phyloP scores from a whole-genome alignment of 1,140 invertebrate genomes.

The Callitettix versicolor region DNA sequence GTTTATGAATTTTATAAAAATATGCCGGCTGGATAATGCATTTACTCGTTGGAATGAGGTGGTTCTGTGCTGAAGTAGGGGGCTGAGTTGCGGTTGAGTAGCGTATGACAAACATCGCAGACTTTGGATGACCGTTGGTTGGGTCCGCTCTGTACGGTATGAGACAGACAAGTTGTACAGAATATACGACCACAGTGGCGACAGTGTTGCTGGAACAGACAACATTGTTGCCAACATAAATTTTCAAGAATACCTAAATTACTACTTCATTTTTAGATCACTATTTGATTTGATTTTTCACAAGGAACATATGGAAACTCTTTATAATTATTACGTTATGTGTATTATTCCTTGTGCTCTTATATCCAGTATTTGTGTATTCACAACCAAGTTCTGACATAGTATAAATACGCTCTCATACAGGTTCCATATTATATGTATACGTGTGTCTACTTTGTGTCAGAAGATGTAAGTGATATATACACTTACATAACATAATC shows the following conservation, averaged over 20 bases:
- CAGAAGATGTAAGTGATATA: too few relatives aligned
- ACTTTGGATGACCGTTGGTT: conserved; percentile 75
- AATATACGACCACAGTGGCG: conserved; percentile 92
- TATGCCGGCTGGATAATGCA: too few relatives aligned
- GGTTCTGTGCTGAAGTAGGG: conserved; percentile 90
- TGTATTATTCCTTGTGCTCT: too few relatives aligned
- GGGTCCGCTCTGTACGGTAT: conserved; percentile 76
- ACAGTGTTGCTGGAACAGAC: conserved; percentile 66
- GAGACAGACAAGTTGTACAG: conserved; percentile 73
- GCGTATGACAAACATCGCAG: conserved; percentile 93
- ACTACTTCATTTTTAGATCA: background rate
- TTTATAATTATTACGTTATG: conserved; percentile 2
- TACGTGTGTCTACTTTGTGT: too few relatives aligned
- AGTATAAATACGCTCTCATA: too few relatives aligned
- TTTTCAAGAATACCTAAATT: background rate
- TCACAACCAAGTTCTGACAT: too few relatives aligned
- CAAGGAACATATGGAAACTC: background rate
- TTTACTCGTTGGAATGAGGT: conserved; percentile 32
- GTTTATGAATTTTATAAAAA: too few relatives aligned
- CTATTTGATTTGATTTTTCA: background rate
- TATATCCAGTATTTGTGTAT: too few relatives aligned
- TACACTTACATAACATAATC: too few relatives aligned
- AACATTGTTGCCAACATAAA: too few relatives aligned
- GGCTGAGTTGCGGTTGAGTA: conserved; percentile 84
- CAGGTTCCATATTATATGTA: too few relatives aligned